Evolutionary conservation across 2,888 invertebrate genomes (phyloP).

Genomic region (Miltochrista miniata): DNA sequence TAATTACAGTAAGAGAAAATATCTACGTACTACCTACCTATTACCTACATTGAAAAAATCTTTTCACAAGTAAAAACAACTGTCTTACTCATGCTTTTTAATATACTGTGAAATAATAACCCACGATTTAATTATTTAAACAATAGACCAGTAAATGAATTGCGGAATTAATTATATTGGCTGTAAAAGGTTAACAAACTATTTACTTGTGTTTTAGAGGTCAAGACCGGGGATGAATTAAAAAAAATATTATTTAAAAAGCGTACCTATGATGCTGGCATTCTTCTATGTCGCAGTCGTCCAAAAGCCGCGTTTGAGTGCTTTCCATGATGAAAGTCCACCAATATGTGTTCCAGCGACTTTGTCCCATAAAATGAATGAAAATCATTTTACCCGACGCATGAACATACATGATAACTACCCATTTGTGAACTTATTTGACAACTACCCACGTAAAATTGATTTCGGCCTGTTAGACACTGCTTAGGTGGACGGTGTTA

Average conservation of each 20-base stretch:
- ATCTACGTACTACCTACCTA: too few species aligned
- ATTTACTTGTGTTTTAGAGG: background rate
- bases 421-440: background rate
- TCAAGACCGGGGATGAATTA: background rate
- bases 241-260: conserved; percentile 6
- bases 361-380: background rate
- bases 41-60: too few species aligned
- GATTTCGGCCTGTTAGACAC: too few species aligned
- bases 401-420: background rate
- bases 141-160: background rate
- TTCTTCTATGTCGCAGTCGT: conserved; percentile 35
- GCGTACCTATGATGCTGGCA: conserved; percentile 19
- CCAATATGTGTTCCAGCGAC: conserved; percentile 6
- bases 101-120: background rate
- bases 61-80: too few species aligned
- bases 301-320: conserved; percentile 17
- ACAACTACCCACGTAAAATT: background rate
- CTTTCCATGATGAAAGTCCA: conserved; percentile 14
- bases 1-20: too few species aligned
- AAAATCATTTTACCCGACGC: background rate
- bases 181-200: background rate
- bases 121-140: background rate
- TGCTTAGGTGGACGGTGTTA: too few species aligned
- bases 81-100: background rate
- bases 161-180: background rate